phyloP scores from a whole-genome alignment of 2,113 vertebrate species.

The Nothoprocta perdicaria region DNA sequence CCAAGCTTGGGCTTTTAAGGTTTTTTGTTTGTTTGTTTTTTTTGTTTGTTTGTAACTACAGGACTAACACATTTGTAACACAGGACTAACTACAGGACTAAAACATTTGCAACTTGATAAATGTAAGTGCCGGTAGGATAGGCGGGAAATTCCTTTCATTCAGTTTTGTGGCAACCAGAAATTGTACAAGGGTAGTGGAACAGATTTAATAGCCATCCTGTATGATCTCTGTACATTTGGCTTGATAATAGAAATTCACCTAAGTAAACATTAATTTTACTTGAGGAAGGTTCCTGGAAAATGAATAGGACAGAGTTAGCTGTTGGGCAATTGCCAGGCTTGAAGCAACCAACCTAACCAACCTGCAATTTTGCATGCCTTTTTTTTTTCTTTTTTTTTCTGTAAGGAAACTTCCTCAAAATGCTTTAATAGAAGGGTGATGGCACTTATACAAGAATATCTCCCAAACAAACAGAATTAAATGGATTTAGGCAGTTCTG shows the following conservation, averaged over 20 bases:
- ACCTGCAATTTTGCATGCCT: not conserved
- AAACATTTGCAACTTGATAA: not conserved
- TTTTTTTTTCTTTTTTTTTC: slow-evolving; percentile 30
- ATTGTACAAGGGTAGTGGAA: not conserved
- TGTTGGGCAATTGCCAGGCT: slow-evolving; percentile 2
- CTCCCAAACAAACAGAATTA: not conserved
- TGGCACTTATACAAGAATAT: not conserved
- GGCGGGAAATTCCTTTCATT: not conserved
- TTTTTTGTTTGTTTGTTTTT: not conserved
- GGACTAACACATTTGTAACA: not conserved
- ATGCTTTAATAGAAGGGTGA: not conserved
- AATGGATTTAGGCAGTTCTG: not conserved
- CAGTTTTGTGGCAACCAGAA: not conserved
- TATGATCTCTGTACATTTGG: not conserved
- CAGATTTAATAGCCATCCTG: not conserved
- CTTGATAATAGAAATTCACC: not conserved
- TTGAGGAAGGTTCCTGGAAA: slow-evolving; percentile 11
- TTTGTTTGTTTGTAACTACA: too few species aligned
- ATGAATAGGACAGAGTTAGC: not conserved
- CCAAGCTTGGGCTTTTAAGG: not conserved
- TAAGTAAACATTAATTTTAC: not conserved
- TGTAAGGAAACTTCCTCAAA: not conserved
- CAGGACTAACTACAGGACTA: not conserved
- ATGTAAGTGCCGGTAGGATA: not conserved
- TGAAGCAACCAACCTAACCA: slow-evolving; percentile 8